Evolutionary conservation across 2,113 vertebrate genomes (phyloP).

Genomic region (Pelecanoides urinatrix): DNA sequence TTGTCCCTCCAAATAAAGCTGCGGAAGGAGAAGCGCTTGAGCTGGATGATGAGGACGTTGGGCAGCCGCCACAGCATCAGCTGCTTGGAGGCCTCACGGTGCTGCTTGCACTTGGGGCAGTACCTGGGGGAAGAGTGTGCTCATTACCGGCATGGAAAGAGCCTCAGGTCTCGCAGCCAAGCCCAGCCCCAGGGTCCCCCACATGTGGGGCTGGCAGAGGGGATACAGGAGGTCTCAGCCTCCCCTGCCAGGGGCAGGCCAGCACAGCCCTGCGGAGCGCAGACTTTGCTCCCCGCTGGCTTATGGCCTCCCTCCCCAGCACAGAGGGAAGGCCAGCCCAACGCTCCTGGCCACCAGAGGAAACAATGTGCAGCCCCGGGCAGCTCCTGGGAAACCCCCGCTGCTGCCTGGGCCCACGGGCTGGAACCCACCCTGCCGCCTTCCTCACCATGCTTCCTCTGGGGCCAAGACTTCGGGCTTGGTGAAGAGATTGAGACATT

Average conservation of each 20-base stretch:
- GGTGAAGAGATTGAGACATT: constrained; percentile 98
- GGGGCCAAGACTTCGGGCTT: constrained; percentile 96
- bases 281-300: not conserved
- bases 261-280: not conserved
- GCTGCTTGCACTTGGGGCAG: constrained; percentile 97
- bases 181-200: not conserved
- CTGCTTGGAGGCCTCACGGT: constrained; percentile 96
- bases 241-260: not conserved
- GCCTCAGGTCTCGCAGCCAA: not conserved
- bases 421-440: not conserved
- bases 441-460: constrained; percentile 92
- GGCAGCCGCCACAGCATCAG: constrained; percentile 95
- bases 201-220: not conserved
- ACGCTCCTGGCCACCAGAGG: not conserved
- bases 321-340: not conserved
- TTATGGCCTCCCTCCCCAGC: not conserved
- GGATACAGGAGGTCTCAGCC: not conserved
- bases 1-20: constrained; percentile 99
- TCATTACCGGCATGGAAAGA: rapidly evolving
- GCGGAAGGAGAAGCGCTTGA: constrained; percentile 98
- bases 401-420: not conserved
- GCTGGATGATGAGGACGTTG: constrained; percentile 95
- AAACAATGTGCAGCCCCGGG: rapidly evolving
- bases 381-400: not conserved
- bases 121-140: constrained; percentile 73